Base-by-base conservation (phyloP, 2,888 invertebrate species). In the Penaeus monodon region DNA sequence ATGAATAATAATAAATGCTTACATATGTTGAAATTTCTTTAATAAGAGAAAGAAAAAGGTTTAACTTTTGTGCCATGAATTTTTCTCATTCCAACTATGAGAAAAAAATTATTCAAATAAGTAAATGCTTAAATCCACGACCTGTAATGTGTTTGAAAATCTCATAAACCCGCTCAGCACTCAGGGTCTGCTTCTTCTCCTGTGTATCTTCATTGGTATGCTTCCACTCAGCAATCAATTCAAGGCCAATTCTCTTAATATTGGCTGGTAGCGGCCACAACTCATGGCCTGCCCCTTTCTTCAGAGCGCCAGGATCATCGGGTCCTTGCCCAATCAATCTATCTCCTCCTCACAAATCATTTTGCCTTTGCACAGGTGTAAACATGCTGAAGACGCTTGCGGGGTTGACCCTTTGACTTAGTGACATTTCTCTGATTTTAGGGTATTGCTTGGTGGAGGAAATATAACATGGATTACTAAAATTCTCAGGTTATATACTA, bases 181-280 rank as follows among this genome's bases (percentile, higher is more conserved):
- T 97, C 14, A 99, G 94, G 0, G 94, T 93, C 29, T n/a, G 98
- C 93, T 99, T 99, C 92, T 97, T 96, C 92, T 99, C n/a, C 93
- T 99, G 99, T 12, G 98, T 96, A 92, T 99, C 99, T 93, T 99
- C 99, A 93, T 99, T 99, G 0, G 97, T 95, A 92, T 99, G 96
- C 93, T 98, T 99, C 99, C 99, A 99, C 93, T 99, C 99, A 0
- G 99, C 99, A 0, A 96, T 95, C 73, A 99, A 94, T 91, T 99
- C 99, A 76, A 99, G 93, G 0, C 99, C 99, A 66, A 95, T 94
- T 87, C 98, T 94, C 88, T 97, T 94, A 82, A 99, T 96, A 84
- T 96, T 97, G 0, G 99, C 92, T 99, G 99, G 92, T 98, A 99
- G 91, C 99, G 95, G 91, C 99, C 99, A 93, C 99, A 99, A 91